These are phyloP conservation scores for Erebia ligea DNA, from an alignment of 2,888 invertebrate species.

Conservation along the genomic window DNA sequence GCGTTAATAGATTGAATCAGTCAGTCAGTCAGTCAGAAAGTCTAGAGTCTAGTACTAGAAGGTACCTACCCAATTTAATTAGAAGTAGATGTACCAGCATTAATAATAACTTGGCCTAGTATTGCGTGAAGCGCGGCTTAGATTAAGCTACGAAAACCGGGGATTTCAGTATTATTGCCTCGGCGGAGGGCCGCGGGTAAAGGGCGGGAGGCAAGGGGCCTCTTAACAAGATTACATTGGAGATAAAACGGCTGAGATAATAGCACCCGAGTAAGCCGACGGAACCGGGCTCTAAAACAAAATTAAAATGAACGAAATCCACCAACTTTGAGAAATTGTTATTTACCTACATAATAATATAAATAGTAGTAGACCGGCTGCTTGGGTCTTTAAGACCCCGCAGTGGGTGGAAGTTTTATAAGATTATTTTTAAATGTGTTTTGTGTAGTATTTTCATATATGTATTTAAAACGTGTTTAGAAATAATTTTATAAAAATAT, in stretches of 20 bases:
- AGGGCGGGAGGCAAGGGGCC: constrained; percentile 55
- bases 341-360: background rate
- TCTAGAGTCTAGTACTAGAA: too few relatives aligned
- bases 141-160: constrained; percentile 75
- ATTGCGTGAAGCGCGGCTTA: constrained; percentile 72
- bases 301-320: constrained; percentile 70
- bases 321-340: constrained; percentile 37
- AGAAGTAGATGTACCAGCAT: background rate
- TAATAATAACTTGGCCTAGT: constrained; percentile 62
- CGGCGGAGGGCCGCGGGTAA: constrained; percentile 45
- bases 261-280: constrained; percentile 69
- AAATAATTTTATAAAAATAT: too few relatives aligned
- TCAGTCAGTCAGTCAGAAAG: too few relatives aligned
- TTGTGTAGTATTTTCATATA: too few relatives aligned
- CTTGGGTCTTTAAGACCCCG: too few relatives aligned
- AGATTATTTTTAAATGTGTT: too few relatives aligned
- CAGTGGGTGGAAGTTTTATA: too few relatives aligned
- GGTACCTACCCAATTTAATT: too few relatives aligned
- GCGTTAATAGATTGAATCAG: too few relatives aligned
- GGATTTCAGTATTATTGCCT: constrained; percentile 78
- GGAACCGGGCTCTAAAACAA: constrained; percentile 65
- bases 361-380: too few relatives aligned
- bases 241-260: constrained; percentile 80
- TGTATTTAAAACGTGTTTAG: too few relatives aligned
- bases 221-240: constrained; percentile 83